Evolutionary conservation across 37 sponge, comb jelly and placozoan genomes (phyloP), one percentile per base, ranked within the genome.

Genomic region (Oscarella lobularis): DNA sequence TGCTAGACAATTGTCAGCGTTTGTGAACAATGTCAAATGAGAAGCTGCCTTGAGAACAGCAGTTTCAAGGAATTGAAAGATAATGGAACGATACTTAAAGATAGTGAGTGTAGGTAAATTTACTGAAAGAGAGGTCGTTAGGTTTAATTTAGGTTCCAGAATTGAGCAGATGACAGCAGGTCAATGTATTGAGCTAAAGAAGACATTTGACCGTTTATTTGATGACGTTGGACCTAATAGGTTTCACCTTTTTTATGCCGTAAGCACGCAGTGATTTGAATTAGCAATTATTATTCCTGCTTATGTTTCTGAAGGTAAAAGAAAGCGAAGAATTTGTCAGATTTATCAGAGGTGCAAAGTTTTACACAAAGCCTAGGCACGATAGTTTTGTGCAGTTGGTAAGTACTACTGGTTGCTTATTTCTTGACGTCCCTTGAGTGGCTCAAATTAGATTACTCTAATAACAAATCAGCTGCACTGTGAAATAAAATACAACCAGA

Each of bases 281-380:
- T 48, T 48, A 27, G 9, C 60, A 48, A 48, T 48, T 48, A 20
- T 48, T 48, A n/a, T 48, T 27, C 60, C 60, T 48, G 60, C 20
- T 48, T n/a, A 31, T 85, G 14, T 85, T 85, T 36, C 67, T 65
- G 14, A 69, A 39, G 35, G 75, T 81, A 2, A 69, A 77, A 69
- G 54, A 81, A 1, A 81, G 81, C 77, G 82, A 34, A 31, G 86
- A 77, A 33, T 81, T 85, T 74, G 77, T 76, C 55, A 41, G 74
- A 66, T 85, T 85, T 41, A 30, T 80, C 0, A 2, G 40, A 69
- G 39, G 3, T 2, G 76, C 66, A 37, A 36, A 41, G 30, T 31
- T 82, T 29, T 1, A n/a, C 9, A 33, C 3, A 3, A 79, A 79
- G 35, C 33, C 35, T 77, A 68, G 55, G 3, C 76, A 65, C 34